Conservation (phyloP, 2,888 invertebrate genomes). For the Caradrina clavipalpis region DNA sequence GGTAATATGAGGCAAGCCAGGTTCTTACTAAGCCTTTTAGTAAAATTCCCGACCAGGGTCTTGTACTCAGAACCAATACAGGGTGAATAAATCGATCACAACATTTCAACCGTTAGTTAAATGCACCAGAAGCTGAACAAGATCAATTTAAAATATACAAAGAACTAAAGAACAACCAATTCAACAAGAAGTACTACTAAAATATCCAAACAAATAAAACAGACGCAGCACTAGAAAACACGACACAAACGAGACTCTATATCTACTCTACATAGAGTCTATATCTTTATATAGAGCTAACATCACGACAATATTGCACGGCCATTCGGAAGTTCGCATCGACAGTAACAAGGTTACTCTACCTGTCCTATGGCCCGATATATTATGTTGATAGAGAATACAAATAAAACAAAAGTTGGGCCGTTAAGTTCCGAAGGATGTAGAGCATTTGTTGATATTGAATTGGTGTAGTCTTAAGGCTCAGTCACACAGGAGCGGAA, state of each 20-base stretch:
- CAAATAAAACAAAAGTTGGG: constrained; percentile 62
- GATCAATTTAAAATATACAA: background rate
- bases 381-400: constrained; percentile 56
- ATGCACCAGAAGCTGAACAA: background rate
- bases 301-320: constrained; percentile 43
- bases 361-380: constrained; percentile 49
- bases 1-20: too few species aligned
- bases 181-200: constrained; percentile 17
- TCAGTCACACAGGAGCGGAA: too few species aligned
- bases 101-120: background rate
- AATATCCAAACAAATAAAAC: constrained; percentile 31
- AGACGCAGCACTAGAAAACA: constrained; percentile 43
- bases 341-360: constrained; percentile 55
- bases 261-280: constrained; percentile 21
- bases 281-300: constrained; percentile 21
- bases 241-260: constrained; percentile 27
- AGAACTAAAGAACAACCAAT: background rate
- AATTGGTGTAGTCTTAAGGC: constrained; percentile 13
- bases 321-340: constrained; percentile 42
- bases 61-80: too few species aligned
- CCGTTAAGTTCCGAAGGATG: constrained; percentile 46
- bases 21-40: too few species aligned
- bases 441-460: constrained; percentile 38
- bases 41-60: too few species aligned
- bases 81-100: background rate